A percentile compares a stretch with the other conserved stretches of the same genome.
Evolutionary conservation across 2,888 invertebrate genomes (phyloP).

Genomic region (Stratiomys singularior): DNA sequence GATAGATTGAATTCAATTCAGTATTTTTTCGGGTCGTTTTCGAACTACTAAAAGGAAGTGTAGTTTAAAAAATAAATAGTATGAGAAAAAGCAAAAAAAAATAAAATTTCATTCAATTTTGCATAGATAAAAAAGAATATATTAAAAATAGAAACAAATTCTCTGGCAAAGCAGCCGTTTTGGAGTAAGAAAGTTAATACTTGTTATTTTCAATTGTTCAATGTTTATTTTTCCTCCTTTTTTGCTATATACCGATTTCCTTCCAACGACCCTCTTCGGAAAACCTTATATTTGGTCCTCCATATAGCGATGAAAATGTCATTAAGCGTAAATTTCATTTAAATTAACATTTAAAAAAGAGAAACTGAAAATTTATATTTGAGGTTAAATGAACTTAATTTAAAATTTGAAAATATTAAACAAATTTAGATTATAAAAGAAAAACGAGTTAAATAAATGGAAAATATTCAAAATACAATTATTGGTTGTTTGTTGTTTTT

Average conservation of each 20-base stretch:
- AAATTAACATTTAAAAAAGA: background rate
- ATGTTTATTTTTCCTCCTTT: too few species aligned
- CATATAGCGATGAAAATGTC: too few species aligned
- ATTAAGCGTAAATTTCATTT: background rate
- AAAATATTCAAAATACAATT: conserved; percentile 7
- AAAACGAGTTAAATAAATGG: conserved; percentile 21
- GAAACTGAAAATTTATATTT: conserved; percentile 19
- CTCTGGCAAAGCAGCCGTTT: background rate
- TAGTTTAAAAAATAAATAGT: background rate
- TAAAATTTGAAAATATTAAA: background rate
- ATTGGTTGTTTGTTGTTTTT: too few species aligned
- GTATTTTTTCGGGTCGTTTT: conserved; percentile 12
- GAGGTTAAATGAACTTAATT: conserved; percentile 22
- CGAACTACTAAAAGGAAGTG: background rate
- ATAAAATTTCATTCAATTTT: background rate
- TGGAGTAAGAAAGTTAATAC: too few species aligned
- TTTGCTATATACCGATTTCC: too few species aligned
- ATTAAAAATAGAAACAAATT: background rate
- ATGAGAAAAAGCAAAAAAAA: background rate
- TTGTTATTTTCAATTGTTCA: too few species aligned
- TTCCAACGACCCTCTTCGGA: too few species aligned
- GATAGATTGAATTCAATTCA: conserved; percentile 7
- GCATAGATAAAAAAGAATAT: background rate
- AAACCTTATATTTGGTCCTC: too few species aligned
- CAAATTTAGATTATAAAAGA: background rate